Evolutionary conservation across 2,888 invertebrate species (phyloP), one percentile per base, ranked within the genome.

Genomic region (Sarcophaga rosellei): DNA sequence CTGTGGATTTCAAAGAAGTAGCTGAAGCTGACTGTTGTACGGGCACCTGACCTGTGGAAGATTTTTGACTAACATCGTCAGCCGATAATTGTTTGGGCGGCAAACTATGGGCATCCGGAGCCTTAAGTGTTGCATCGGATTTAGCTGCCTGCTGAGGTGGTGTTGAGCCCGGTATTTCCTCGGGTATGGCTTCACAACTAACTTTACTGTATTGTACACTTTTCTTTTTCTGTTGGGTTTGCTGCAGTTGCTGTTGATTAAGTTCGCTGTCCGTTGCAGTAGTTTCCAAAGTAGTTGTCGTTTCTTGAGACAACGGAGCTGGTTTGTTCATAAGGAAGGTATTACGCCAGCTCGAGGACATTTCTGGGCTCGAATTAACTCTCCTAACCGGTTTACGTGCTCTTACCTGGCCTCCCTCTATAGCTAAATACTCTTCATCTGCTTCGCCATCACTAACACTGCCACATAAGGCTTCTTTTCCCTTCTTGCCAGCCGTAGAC

Each of bases 351-450:
- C 96, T 96, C 1, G 97, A 96, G 85, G 96, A 97, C 97, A 98
- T 97, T 94, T 98, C 98, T 1, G 98, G 98, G 89, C 97, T 97
- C 75, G 98, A 98, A 94, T 98, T 98, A 65, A 97, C 97, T 86
- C 98, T 95, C 1, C 97, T 95, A 83, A 98, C 97, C 11, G 97
- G 97, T 94, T 97, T 97, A 15, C 97, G 94, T 0, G 95, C 95
- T 90, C 92, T 89, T 72, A 90, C 88, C 62, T 93, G 94, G 85
- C 94, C 94, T 89, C 94, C 93, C n/a, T 91, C 92, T 72, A 92
- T 91, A 1, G 90, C 89, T 66, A 92, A 44, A 94, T 93, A 82
- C 88, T 95, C 95, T 61, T 93, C 93, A 89, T 95, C 95, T 11
- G 94, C 90, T 21, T 93, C 93, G 23, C 92, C 92, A 85, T 93